Evolutionary conservation across 2,797 vertebrate genomes (phyloP), one percentile per base, ranked within the genome.

Genomic region (Sternotherus odoratus): DNA sequence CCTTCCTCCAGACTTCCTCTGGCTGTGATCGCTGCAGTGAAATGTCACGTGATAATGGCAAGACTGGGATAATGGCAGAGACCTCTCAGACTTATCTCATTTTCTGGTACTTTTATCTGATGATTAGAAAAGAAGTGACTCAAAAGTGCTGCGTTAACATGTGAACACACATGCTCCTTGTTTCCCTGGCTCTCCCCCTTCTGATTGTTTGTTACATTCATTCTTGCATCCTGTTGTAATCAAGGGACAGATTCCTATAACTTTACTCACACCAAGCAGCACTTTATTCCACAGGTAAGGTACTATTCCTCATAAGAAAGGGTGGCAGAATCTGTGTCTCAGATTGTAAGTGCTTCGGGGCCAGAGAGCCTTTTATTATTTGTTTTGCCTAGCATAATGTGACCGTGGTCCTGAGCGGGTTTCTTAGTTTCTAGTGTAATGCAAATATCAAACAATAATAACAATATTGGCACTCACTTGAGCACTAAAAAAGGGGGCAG

Each of bases 371-470:
- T 92, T 79, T 51, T 66, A 50, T 23, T 81, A 23, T 33, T 5
- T 53, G 11, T n/a, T 0, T 78, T 51, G 26, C 79, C 84, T 77
- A 63, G 5, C 63, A 63, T 77, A 93, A 5, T 51, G 53, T 30
- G 26, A 8, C 69, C 23, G 6, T 2, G 0, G 66, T 16, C 48
- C 8, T 0, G 0, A 54, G 74, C 83, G 16, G 23, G 43, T 43
- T 23, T 26, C 39, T 16, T 74, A 82, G 19, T 8, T 90, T 39
- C 77, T 66, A 56, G 24, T 12, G 8, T 54, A 53, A 69, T 75
- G 57, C 79, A 4, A 0, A 8, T 30, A 36, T 66, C 19, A 66
- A 66, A 28, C 21, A 46, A 46, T 16, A 46, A 74, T 15, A 74
- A 46, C 15, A 74, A 26, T 28, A 74, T 69, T 39, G 36, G 19